Evolutionary conservation across 2,113 vertebrate species (phyloP), one percentile per base, ranked within the genome.

Genomic region (Eubucco bourcierii): DNA sequence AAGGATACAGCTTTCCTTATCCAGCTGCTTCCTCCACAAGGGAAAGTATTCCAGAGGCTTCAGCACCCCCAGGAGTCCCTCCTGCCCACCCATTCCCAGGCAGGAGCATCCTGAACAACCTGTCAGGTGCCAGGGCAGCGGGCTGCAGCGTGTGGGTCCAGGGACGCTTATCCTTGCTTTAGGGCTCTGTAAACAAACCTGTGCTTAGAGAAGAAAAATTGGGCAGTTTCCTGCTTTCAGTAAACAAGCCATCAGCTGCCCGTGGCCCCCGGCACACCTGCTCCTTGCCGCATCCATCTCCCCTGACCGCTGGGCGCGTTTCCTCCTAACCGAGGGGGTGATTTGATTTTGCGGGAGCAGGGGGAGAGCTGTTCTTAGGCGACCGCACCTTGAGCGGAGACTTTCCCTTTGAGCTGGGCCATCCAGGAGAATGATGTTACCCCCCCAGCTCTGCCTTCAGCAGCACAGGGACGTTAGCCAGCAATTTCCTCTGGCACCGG

Each of bases 241-340:
- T 37, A 52, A 76, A 83, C 79, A 79, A 76, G 41, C 63, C 31
- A 1, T 34, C n/a, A 41, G 67, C 41, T 93, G 47, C 6, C 8
- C 1, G 0, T 1, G 1, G 18, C 64, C 65, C 74, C 55, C 37
- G 7, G 44, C 73, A 14, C 72, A 31, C 31, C 2, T 3, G 15
- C 52, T 86, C n/a, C 71, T 80, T 4, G 0, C 71, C 14, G 25
- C 41, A 60, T 73, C 44, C 64, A 31, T 59, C 75, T 55, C 63
- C 53, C 55, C 68, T 10, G 12, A 9, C 29, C 11, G 2, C 71
- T 64, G 56, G 80, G 25, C 16, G 6, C 18, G 12, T 72, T 64
- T 67, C 16, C 81, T 79, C 52, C 78, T 28, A 67, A 1, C 41
- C 31, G 11, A 53, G 21, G 31, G 44, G 11, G 15, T 0, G 0